phyloP scores from a whole-genome alignment of 2,797 vertebrate genomes.

The Chiloscyllium punctatum region DNA sequence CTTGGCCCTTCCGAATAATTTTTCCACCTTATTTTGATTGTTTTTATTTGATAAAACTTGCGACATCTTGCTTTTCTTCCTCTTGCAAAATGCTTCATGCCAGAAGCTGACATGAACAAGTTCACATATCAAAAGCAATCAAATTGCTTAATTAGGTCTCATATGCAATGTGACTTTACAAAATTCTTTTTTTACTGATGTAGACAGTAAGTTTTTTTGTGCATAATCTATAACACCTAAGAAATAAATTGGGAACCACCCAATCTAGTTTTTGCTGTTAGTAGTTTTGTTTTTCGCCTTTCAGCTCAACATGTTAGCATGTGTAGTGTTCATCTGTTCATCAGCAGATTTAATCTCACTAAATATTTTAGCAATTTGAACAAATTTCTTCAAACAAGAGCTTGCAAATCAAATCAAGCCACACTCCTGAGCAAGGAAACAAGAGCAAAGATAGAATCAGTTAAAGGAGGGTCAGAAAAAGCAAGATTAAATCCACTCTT shows the following conservation, averaged over 20 bases:
- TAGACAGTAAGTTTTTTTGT: neutral
- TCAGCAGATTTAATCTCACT: neutral
- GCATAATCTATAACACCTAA: neutral
- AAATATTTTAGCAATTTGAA: neutral
- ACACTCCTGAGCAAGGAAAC: neutral
- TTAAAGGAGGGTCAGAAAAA: neutral
- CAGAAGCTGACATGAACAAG: neutral
- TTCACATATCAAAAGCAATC: neutral
- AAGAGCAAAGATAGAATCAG: neutral
- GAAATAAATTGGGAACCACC: neutral
- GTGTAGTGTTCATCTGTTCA: neutral
- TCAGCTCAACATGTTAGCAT: neutral
- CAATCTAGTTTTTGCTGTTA: neutral
- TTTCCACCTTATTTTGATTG: neutral
- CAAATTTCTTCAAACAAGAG: neutral
- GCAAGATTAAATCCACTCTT: neutral
- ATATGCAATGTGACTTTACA: neutral
- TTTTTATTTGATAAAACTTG: neutral
- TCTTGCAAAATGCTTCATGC: neutral
- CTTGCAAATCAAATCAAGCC: neutral
- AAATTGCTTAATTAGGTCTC: neutral
- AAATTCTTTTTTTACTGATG: neutral
- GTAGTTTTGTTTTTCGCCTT: neutral
- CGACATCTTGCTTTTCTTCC: neutral
- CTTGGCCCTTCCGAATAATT: neutral